Conservation (phyloP, 2,113 vertebrate species). For the Stomatorhinus ivindoensis region DNA sequence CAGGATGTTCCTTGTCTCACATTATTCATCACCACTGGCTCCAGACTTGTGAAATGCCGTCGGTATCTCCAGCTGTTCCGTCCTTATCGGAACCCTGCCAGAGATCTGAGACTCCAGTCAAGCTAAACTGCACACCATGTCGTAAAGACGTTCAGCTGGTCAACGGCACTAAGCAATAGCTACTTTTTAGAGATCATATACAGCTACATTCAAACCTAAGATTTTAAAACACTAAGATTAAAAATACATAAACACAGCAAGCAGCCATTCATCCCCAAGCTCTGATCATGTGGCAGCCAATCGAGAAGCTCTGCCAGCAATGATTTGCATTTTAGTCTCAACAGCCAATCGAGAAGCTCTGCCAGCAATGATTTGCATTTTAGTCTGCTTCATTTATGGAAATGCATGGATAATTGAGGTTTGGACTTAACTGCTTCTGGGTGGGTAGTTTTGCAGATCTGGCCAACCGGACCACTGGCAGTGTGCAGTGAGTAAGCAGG, state of each 20-base stretch:
- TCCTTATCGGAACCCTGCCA: background rate
- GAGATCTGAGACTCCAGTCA: background rate
- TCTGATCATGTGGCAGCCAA: background rate
- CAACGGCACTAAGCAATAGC: too few species aligned
- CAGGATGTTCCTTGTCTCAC: background rate
- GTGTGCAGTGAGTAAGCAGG: background rate
- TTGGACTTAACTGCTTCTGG: background rate
- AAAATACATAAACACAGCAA: background rate
- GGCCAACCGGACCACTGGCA: background rate
- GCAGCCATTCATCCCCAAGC: background rate
- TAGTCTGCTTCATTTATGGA: background rate
- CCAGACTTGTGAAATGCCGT: background rate
- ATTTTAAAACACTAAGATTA: background rate
- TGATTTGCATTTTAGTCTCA: background rate
- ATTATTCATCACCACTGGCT: background rate
- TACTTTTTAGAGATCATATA: background rate
- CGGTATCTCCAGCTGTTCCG: background rate
- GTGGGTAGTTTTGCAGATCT: background rate
- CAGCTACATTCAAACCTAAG: background rate
- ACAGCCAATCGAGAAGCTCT: too few species aligned
- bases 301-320: background rate
- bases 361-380: background rate
- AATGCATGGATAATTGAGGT: background rate
- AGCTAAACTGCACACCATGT: background rate
- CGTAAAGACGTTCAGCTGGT: background rate